Percentiles rank a stretch among this genome's conserved stretches.
Conservation (phyloP, 2,797 vertebrate genomes). For the Crocidura indochinensis region DNA sequence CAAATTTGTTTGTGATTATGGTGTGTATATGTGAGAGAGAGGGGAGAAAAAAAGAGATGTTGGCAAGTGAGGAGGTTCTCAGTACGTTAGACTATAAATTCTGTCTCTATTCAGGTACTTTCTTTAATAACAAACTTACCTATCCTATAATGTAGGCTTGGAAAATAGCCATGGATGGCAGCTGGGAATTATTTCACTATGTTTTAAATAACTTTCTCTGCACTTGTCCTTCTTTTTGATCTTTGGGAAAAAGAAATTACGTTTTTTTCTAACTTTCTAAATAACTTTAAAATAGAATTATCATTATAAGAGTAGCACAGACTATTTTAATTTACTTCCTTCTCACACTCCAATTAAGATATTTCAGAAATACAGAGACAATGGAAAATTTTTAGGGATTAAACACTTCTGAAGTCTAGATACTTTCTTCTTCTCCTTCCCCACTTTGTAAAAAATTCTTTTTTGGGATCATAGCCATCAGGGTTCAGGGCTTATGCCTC, state of each 20-base stretch:
- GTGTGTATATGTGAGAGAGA: too few species aligned
- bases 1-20: neutral
- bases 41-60: neutral
- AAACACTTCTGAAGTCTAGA: neutral
- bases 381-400: neutral
- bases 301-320: neutral
- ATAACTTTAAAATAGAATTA: neutral
- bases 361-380: conserved; percentile 8
- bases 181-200: neutral
- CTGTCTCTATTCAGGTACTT: neutral
- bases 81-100: neutral
- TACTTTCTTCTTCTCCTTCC: neutral
- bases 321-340: neutral
- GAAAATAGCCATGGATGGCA: neutral
- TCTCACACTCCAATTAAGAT: neutral
- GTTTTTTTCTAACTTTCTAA: neutral
- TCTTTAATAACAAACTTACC: neutral
- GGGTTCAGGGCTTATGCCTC: too few species aligned
- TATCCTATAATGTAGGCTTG: neutral
- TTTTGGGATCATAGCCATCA: too few species aligned
- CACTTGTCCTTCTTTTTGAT: neutral
- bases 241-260: neutral
- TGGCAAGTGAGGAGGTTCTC: neutral
- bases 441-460: too few species aligned
- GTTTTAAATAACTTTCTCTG: neutral